Base-by-base conservation (phyloP, 64 coral and sea anemone species). In the Cladopsammia gracilis region DNA sequence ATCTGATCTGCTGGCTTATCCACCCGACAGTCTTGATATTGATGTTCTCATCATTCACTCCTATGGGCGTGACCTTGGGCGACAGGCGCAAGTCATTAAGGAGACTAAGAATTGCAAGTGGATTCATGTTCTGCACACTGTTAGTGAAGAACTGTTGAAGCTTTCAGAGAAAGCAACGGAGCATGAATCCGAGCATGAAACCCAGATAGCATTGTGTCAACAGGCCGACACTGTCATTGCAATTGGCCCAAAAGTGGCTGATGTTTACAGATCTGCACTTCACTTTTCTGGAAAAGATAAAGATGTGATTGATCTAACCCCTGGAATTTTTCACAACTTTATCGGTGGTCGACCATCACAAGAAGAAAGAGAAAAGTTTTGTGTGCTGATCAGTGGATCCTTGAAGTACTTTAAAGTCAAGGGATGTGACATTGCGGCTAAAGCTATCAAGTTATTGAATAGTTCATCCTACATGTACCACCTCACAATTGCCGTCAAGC, bases 111-210 rank as follows among this genome's bases (percentile, higher is more conserved):
- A 25, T 5, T 84, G 80, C 46, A 84, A 84, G 45, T 84, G 80
- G 80, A 11, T 84, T 50, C 80, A 67, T 66, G 80, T 84, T 84
- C 43, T 84, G 44, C 80, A 84, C 61, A 84, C 80, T 49, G 62
- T 84, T 6, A 67, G 80, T 50, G 80, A 84, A 16, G 80, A 84
- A 51, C 46, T 84, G 23, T 60, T 24, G 7, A 65, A 65, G 49
- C n/a, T 84, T 50, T 19, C 46, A 20, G 44, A 48, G 5, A 50
- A 7, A 1, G 42, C 61, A 68, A 5, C 44, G 24, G 60, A 67
- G 61, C 62, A 67, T 10, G 10, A 49, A 51, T 49, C 62, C 13
- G 80, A 84, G 42, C 80, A 84, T 84, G 80, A 84, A 50, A 12
- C 24, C 16, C 80, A 84, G 6, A 42, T 84, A 2, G 20, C 18